phyloP scores from a whole-genome alignment of 2,888 invertebrate species.

The Sisyra terminalis region DNA sequence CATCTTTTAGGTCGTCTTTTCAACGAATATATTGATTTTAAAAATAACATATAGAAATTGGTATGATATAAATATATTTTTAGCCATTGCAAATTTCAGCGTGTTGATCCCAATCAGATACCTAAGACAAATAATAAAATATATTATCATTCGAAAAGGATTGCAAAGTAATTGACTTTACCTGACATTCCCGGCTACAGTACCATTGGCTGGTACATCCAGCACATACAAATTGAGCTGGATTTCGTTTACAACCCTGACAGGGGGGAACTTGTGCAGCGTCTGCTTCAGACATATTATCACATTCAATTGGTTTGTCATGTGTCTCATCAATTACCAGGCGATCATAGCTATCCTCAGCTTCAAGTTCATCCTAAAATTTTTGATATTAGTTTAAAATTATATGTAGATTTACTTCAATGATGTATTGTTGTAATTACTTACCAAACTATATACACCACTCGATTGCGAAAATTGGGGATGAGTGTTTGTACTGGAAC shows the following conservation, averaged over 20 bases:
- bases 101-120: conserved; percentile 75
- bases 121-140: conserved; percentile 33
- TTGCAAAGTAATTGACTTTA: conserved; percentile 22
- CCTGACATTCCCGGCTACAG: conserved; percentile 86
- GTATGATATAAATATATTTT: conserved; percentile 16
- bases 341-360: conserved; percentile 45
- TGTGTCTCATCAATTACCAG: conserved; percentile 40
- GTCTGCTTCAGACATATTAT: conserved; percentile 23
- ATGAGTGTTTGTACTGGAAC: background rate
- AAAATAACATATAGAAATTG: background rate
- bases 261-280: conserved; percentile 48
- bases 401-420: background rate
- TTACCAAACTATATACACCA: conserved; percentile 6
- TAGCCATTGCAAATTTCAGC: conserved; percentile 71
- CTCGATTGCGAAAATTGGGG: conserved; percentile 2
- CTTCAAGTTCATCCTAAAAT: conserved; percentile 30
- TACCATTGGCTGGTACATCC: conserved; percentile 90
- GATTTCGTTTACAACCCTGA: conserved; percentile 67
- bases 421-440: background rate
- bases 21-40: too few species aligned
- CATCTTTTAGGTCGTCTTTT: too few species aligned
- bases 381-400: background rate
- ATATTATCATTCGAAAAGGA: background rate
- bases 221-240: conserved; percentile 78
- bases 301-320: conserved; percentile 25